A percentile compares a stretch with the other conserved stretches of the same genome.
phyloP scores from a whole-genome alignment of 2,888 invertebrate genomes.

The Noctua janthe region DNA sequence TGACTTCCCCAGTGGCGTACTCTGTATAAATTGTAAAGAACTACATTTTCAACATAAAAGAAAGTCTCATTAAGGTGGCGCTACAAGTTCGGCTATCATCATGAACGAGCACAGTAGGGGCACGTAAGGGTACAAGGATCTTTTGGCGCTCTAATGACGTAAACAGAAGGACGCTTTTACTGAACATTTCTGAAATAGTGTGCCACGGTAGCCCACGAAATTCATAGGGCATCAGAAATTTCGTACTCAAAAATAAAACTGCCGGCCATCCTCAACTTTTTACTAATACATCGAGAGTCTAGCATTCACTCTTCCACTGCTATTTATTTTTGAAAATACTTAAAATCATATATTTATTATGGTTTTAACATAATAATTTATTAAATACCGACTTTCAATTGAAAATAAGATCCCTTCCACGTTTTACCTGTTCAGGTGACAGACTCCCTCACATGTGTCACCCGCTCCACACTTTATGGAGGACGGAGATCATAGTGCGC shows the following conservation, averaged over 20 bases:
- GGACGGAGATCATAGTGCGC: too few relatives aligned
- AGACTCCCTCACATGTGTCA: background rate
- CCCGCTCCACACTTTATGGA: background rate
- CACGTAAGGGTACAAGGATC: background rate
- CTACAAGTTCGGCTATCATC: background rate
- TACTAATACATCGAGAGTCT: background rate
- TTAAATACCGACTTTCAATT: too few relatives aligned
- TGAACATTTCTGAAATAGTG: background rate
- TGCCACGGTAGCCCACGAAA: background rate
- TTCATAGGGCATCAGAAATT: background rate
- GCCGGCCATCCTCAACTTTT: background rate
- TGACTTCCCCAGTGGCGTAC: conserved; percentile 70
- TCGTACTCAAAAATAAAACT: background rate
- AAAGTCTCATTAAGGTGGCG: conserved; percentile 1
- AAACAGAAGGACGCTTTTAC: background rate
- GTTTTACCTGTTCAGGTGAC: background rate
- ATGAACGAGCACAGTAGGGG: background rate
- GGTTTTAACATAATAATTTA: too few relatives aligned
- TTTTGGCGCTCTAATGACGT: background rate
- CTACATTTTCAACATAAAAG: conserved; percentile 1
- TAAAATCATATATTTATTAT: background rate
- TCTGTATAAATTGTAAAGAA: conserved; percentile 33
- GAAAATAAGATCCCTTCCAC: too few relatives aligned
- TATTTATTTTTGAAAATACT: background rate
- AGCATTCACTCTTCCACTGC: background rate